phyloP scores from a whole-genome alignment of 1,140 invertebrate species.

The Stegodyphus dumicola region DNA sequence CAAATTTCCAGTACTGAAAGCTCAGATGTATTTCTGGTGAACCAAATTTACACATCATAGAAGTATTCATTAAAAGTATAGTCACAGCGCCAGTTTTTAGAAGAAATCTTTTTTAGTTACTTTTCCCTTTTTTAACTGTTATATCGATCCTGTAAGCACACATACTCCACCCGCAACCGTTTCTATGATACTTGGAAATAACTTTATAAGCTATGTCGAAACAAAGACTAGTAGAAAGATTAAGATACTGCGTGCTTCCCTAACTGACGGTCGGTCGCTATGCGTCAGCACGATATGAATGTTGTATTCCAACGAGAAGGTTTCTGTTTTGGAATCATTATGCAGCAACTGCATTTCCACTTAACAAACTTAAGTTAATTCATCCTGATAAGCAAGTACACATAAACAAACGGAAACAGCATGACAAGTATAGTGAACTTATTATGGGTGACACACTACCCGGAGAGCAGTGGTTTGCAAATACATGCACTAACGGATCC shows the following conservation, averaged over 20 bases:
- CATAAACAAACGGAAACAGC: too few relatives aligned
- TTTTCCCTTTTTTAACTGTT: neutral
- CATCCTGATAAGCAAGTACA: too few relatives aligned
- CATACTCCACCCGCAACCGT: constrained; percentile 28
- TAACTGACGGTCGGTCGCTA: neutral
- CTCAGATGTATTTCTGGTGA: too few relatives aligned
- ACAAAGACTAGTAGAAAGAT: constrained; percentile 21
- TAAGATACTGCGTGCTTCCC: neutral
- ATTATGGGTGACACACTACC: too few relatives aligned
- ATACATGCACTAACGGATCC: too few relatives aligned
- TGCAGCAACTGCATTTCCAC: neutral
- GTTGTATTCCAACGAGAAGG: neutral
- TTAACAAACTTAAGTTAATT: too few relatives aligned
- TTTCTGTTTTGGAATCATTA: neutral
- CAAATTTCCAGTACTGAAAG: too few relatives aligned
- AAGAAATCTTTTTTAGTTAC: neutral
- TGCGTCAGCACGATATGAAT: too few relatives aligned
- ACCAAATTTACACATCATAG: too few relatives aligned
- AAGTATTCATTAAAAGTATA: neutral
- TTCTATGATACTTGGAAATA: constrained; percentile 36
- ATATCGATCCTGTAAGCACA: constrained; percentile 21
- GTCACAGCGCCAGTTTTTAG: neutral
- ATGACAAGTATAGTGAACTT: too few relatives aligned
- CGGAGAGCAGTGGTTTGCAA: too few relatives aligned
- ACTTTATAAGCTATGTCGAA: constrained; percentile 36